Evolutionary conservation across 1,140 invertebrate genomes (phyloP).

Genomic region (Caenorhabditis brenneri): DNA sequence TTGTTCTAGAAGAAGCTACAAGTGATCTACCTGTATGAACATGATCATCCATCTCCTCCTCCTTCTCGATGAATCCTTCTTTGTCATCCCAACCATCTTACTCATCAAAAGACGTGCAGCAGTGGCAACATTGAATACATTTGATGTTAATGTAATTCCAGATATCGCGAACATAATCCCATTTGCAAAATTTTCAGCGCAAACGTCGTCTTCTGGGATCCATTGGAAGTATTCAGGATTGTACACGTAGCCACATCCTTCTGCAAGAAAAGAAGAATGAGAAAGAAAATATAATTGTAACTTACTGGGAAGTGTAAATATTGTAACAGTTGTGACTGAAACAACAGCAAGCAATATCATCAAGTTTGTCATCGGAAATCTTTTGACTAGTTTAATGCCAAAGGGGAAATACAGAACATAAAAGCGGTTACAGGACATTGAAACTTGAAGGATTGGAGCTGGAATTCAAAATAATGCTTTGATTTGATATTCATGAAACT

Average conservation of each 20-base stretch:
- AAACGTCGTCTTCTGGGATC: background rate
- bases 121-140: background rate
- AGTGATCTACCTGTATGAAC: background rate
- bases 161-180: background rate
- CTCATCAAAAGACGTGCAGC: background rate
- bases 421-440: background rate
- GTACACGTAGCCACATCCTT: slow-evolving; percentile 1
- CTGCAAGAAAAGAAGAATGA: background rate
- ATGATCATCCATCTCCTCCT: slow-evolving; percentile 1
- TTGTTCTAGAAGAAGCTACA: background rate
- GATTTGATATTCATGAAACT: background rate
- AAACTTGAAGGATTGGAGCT: slow-evolving; percentile 2
- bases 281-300: background rate
- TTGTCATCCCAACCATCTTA: background rate
- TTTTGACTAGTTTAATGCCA: background rate
- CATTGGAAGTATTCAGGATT: background rate
- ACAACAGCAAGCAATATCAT: background rate
- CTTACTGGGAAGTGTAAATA: background rate
- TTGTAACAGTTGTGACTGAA: background rate
- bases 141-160: background rate
- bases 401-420: slow-evolving; percentile 22
- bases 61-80: background rate
- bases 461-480: background rate
- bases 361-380: background rate
- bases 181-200: background rate